phyloP scores from a whole-genome alignment of 2,888 invertebrate genomes.

The Gymnoscelis rufifasciata region DNA sequence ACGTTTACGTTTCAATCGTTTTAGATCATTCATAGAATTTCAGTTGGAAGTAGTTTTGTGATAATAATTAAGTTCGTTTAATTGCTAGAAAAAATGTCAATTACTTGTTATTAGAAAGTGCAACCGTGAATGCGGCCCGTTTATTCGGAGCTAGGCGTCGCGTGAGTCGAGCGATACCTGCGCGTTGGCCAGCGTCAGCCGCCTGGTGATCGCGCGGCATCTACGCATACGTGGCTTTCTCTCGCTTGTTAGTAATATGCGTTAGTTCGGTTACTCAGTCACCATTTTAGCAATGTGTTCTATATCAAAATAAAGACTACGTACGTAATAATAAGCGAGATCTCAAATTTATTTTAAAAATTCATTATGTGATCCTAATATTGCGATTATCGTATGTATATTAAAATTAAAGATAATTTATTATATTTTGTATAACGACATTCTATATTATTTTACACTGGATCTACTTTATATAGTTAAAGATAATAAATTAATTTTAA shows the following conservation, averaged over 20 bases:
- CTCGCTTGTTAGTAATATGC: constrained; percentile 71
- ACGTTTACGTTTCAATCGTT: constrained; percentile 15
- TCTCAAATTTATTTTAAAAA: constrained; percentile 78
- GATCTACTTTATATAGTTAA: constrained; percentile 76
- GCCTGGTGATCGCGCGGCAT: constrained; percentile 17
- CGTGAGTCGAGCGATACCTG: constrained; percentile 19
- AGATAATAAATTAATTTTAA: constrained; percentile 78
- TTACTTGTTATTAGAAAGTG: constrained; percentile 25
- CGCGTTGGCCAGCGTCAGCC: constrained; percentile 10
- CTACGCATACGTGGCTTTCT: constrained; percentile 40
- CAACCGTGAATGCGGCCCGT: constrained; percentile 45
- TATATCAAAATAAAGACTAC: constrained; percentile 78
- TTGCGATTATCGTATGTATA: constrained; percentile 73
- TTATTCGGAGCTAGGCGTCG: constrained; percentile 37
- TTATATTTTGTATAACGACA: constrained; percentile 77
- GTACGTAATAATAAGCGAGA: constrained; percentile 79
- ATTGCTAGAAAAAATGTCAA: constrained; percentile 27
- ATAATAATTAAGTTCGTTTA: constrained; percentile 24
- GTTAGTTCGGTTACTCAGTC: constrained; percentile 70
- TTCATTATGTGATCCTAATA: constrained; percentile 74
- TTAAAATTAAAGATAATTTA: constrained; percentile 73
- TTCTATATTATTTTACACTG: constrained; percentile 77
- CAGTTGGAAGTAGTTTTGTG: constrained; percentile 19
- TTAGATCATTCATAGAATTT: constrained; percentile 16
- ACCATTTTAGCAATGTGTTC: constrained; percentile 73